phyloP scores from a whole-genome alignment of 1,140 invertebrate species.

The Hyposmocoma kahamanoa region DNA sequence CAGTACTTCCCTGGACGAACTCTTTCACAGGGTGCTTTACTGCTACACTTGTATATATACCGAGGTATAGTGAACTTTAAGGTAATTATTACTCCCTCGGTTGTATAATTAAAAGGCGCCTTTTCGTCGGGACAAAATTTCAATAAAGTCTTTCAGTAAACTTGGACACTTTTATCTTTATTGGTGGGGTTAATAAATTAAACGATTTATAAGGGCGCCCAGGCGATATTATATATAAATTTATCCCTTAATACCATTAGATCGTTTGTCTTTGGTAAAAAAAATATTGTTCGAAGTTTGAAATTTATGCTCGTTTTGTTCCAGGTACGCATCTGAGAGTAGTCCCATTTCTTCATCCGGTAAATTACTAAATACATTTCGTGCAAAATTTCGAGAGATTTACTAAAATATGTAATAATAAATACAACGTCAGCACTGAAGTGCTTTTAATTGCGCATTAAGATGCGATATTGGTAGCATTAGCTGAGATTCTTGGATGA shows the following conservation, averaged over 20 bases:
- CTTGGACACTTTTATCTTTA: conserved; percentile 17
- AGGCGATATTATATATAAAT: background rate
- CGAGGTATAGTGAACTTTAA: no score
- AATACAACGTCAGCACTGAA: no score
- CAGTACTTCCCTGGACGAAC: no score
- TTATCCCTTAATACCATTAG: background rate
- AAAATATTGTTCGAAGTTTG: background rate
- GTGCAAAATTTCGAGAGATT: no score
- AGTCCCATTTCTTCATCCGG: no score
- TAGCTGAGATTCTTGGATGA: no score
- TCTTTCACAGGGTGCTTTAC: no score
- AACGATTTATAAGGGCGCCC: background rate
- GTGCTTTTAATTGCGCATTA: no score
- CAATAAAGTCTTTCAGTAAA: conserved; percentile 7
- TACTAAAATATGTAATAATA: no score
- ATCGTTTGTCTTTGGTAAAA: background rate
- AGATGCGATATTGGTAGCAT: no score
- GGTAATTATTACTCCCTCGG: background rate
- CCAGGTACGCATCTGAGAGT: conserved; percentile 25
- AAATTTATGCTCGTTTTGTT: conserved; percentile 14
- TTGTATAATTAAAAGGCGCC: background rate
- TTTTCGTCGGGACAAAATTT: conserved; percentile 9
- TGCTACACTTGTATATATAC: no score
- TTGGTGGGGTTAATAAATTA: conserved; percentile 15
- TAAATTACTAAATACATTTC: no score